These are phyloP conservation scores for Apteryx owenii DNA, from an alignment of 2,113 vertebrate genomes.

Conservation along the genomic window DNA sequence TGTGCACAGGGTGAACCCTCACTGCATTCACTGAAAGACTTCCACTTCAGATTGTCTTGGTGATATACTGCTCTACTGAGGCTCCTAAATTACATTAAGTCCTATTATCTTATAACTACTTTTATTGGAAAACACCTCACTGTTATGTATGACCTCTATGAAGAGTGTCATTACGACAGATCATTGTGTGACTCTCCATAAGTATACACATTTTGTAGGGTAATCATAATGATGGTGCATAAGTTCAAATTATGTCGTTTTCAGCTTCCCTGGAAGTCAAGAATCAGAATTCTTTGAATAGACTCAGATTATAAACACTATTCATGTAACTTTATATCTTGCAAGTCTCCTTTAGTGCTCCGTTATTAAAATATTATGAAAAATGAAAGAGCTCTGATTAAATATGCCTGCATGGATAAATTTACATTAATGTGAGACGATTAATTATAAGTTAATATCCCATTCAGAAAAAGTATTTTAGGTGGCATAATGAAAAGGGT, in stretches of 20 bases:
- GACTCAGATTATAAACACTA: slow-evolving; percentile 47
- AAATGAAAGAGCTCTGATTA: slow-evolving; percentile 72
- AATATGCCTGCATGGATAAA: slow-evolving; percentile 63
- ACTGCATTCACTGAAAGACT: background rate
- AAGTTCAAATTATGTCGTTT: slow-evolving; percentile 41
- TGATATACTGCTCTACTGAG: background rate
- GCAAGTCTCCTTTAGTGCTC: slow-evolving; percentile 49
- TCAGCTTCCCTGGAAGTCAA: slow-evolving; percentile 25
- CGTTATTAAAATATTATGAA: slow-evolving; percentile 75
- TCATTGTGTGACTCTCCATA: background rate
- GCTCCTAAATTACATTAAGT: slow-evolving; percentile 23
- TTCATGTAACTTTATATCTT: slow-evolving; percentile 58
- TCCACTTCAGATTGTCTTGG: background rate
- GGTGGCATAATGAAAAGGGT: slow-evolving; percentile 48
- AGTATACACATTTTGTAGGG: slow-evolving; percentile 12
- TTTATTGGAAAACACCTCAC: background rate
- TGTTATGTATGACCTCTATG: background rate
- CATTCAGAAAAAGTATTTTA: slow-evolving; percentile 58
- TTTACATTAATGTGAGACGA: slow-evolving; percentile 65
- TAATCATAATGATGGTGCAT: slow-evolving; percentile 21
- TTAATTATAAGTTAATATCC: slow-evolving; percentile 70
- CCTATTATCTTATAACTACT: slow-evolving; percentile 13
- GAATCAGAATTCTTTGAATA: slow-evolving; percentile 14
- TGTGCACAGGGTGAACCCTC: background rate
- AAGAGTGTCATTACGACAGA: background rate